These are phyloP conservation scores for Synergus umbraculus DNA, from an alignment of 2,888 invertebrate species.

Conservation along the genomic window DNA sequence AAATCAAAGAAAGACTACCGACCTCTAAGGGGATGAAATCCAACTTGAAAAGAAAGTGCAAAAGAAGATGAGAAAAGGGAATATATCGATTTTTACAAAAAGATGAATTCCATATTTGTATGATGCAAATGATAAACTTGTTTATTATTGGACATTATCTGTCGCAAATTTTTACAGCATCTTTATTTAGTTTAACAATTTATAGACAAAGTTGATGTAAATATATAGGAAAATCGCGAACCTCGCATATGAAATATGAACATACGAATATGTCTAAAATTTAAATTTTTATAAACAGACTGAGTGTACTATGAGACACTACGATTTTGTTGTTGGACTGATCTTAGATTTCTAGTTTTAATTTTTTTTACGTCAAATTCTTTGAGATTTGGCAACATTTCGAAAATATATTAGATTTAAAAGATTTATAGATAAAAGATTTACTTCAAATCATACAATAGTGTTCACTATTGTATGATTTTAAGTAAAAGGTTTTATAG, in stretches of 20 bases:
- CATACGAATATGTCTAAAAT: background rate
- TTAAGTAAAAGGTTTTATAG: background rate
- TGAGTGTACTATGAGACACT: background rate
- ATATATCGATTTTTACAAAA: too few species aligned
- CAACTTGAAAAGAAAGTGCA: background rate
- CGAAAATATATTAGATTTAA: background rate
- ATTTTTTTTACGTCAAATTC: background rate
- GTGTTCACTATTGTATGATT: background rate
- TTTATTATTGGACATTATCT: background rate
- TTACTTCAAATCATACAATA: too few species aligned
- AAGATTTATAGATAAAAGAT: too few species aligned
- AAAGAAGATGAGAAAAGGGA: background rate
- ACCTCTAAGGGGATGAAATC: background rate
- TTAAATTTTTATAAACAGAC: background rate
- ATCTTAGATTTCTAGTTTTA: background rate
- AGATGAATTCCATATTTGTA: background rate
- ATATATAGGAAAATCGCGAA: background rate
- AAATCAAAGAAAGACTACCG: background rate
- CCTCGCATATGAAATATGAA: background rate
- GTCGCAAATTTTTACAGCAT: background rate
- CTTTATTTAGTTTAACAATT: background rate
- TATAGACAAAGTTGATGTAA: background rate
- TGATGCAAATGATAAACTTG: background rate
- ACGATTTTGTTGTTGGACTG: background rate
- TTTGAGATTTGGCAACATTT: background rate